Base-by-base conservation (phyloP, 2,113 vertebrate genomes). In the Raja brachyura region DNA sequence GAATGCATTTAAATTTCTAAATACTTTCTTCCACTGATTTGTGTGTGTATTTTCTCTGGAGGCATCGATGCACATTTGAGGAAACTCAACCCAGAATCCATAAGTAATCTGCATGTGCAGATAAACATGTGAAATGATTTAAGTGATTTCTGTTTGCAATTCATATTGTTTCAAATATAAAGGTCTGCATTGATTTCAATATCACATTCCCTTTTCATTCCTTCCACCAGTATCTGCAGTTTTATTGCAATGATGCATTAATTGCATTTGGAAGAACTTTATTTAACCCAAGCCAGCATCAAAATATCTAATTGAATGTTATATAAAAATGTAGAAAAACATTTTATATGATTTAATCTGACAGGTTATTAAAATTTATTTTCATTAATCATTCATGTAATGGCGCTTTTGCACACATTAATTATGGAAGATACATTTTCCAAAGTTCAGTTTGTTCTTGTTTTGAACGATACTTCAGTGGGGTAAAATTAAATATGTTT, bases 221-320 rank as follows among this genome's bases (percentile, higher is more conserved):
- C 94, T 95, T 93, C 59, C 14, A 94, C 95, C 94, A 93, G 77
- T 94, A 76, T 79, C 94, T 93, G 94, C 95, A 94, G 93, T 93
- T 68, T 78, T 77, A 94, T 66, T 94, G 94, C 93, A 75, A 93
- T 95, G 94, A 93, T 94, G 94, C 94, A 93, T 95, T 94, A 95
- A 70, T 94, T 94, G 86, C 59, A 56, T 94, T 0, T 4, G 93
- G 93, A 95, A 94, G 93, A 95, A 93, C 93, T 94, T 94, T 33
- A 88, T 39, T 90, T 39, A 70, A 93, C 93, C 85, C 92, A 88
- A 94, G 94, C 94, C 94, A 94, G 93, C 9, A 20, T 20, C 31
- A 90, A 90, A 70, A 31, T 68, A 90, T 22, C 61, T 90, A 61
- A 90, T 25, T 63, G 56, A 66, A 22, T 16, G 39, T 90, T 90